phyloP scores from a whole-genome alignment of 2,113 vertebrate genomes.

The Cryptomyrus ogoouensis region DNA sequence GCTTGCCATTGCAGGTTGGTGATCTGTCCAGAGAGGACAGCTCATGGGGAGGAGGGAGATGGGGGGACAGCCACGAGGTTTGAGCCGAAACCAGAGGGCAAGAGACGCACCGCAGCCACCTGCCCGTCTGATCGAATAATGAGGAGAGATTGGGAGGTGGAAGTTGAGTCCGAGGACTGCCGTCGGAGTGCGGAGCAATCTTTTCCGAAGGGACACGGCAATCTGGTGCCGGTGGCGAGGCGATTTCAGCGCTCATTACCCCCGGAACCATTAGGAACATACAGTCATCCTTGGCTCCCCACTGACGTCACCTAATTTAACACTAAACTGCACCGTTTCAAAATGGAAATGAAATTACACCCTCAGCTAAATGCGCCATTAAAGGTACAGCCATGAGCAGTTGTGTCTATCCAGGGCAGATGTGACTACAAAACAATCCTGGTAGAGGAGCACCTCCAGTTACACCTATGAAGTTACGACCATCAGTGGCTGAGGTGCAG shows the following conservation, averaged over 20 bases:
- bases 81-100: not conserved
- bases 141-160: not conserved
- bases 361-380: slow-evolving; percentile 57
- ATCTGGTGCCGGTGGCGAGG: slow-evolving; percentile 45
- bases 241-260: slow-evolving; percentile 73
- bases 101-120: not conserved
- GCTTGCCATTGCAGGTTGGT: not conserved
- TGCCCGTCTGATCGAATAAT: not conserved
- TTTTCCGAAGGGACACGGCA: slow-evolving; percentile 44
- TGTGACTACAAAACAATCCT: slow-evolving; percentile 36
- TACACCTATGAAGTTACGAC: not conserved
- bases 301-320: slow-evolving; percentile 50
- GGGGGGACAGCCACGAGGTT: not conserved
- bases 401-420: slow-evolving; percentile 37
- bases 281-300: slow-evolving; percentile 51
- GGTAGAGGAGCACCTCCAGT: slow-evolving; percentile 27
- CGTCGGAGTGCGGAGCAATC: slow-evolving; percentile 38
- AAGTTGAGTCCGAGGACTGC: slow-evolving; percentile 31
- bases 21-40: not conserved
- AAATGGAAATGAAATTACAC: slow-evolving; percentile 70
- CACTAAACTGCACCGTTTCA: slow-evolving; percentile 53
- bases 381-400: slow-evolving; percentile 46
- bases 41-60: not conserved
- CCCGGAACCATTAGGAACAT: slow-evolving; percentile 60
- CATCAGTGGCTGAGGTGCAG: slow-evolving; percentile 13